phyloP scores from a whole-genome alignment of 2,888 invertebrate genomes.

The Sinotaia quadrata region DNA sequence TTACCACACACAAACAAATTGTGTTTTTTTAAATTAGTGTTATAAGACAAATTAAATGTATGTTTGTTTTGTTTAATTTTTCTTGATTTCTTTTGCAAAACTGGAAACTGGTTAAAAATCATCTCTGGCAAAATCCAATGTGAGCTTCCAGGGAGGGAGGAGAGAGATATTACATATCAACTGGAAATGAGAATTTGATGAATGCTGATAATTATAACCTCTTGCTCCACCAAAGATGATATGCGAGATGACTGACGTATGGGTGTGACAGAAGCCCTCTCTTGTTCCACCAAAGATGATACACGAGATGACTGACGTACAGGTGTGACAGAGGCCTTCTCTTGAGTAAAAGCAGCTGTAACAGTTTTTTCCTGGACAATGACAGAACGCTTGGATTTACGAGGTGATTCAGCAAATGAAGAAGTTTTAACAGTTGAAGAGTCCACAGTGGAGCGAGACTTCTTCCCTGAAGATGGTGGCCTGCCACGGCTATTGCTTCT shows the following conservation, averaged over 20 bases:
- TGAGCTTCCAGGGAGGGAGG: too few relatives aligned
- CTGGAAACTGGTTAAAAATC: too few relatives aligned
- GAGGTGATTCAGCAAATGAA: not conserved
- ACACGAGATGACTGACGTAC: conserved; percentile 35
- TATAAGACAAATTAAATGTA: too few relatives aligned
- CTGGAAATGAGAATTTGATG: too few relatives aligned
- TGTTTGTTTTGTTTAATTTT: too few relatives aligned
- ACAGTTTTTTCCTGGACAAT: not conserved
- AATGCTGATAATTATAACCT: too few relatives aligned
- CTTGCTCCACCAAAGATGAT: conserved; percentile 31
- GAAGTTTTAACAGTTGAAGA: conserved; percentile 19
- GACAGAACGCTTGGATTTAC: not conserved
- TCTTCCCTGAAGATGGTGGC: not conserved
- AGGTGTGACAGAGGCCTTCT: conserved; percentile 38
- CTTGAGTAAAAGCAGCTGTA: conserved; percentile 15
- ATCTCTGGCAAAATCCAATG: too few relatives aligned
- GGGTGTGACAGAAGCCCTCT: conserved; percentile 40
- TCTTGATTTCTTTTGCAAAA: too few relatives aligned
- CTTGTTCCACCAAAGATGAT: conserved; percentile 31
- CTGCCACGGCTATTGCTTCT: conserved; percentile 41
- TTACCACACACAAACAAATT: too few relatives aligned
- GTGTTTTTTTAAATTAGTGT: too few relatives aligned
- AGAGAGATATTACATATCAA: too few relatives aligned
- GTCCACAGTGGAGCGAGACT: not conserved
- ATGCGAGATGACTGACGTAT: conserved; percentile 35